Evolutionary conservation across 1,140 invertebrate species (phyloP).

Genomic region (Platyscapa corneri): DNA sequence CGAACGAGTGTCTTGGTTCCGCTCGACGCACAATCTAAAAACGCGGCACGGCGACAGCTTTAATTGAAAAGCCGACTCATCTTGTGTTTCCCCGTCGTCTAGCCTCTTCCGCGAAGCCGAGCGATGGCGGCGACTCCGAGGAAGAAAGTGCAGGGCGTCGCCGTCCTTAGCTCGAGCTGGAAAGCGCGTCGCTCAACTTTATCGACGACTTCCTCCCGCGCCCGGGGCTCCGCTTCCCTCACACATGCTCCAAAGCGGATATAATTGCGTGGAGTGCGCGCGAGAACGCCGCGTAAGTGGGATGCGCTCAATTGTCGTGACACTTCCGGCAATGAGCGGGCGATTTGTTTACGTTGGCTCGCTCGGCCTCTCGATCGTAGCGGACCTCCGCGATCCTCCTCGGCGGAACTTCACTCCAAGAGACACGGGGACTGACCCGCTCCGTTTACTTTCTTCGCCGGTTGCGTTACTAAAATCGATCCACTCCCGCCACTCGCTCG

Average conservation of each 20-base stretch:
- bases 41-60: too few species aligned
- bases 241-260: slow-evolving; percentile 58
- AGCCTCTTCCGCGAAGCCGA: neutral
- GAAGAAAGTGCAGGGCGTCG: slow-evolving; percentile 8
- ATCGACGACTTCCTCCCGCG: neutral
- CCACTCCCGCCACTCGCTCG: neutral
- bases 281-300: slow-evolving; percentile 53
- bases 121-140: neutral
- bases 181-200: neutral
- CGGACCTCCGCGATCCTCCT: neutral
- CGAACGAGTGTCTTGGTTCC: too few species aligned
- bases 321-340: slow-evolving; percentile 52
- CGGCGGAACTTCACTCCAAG: neutral
- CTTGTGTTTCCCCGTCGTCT: neutral
- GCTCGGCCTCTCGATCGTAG: neutral
- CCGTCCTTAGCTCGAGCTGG: neutral
- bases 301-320: slow-evolving; percentile 60
- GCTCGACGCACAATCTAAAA: too few species aligned
- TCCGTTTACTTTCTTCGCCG: neutral
- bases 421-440: neutral
- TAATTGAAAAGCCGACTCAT: slow-evolving; percentile 25
- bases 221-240: neutral
- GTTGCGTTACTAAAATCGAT: neutral
- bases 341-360: slow-evolving; percentile 16
- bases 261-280: slow-evolving; percentile 58